Percentiles rank a stretch among this genome's conserved stretches.
phyloP scores from a whole-genome alignment of 2,113 vertebrate genomes.

The Protobothrops mucrosquamatus region DNA sequence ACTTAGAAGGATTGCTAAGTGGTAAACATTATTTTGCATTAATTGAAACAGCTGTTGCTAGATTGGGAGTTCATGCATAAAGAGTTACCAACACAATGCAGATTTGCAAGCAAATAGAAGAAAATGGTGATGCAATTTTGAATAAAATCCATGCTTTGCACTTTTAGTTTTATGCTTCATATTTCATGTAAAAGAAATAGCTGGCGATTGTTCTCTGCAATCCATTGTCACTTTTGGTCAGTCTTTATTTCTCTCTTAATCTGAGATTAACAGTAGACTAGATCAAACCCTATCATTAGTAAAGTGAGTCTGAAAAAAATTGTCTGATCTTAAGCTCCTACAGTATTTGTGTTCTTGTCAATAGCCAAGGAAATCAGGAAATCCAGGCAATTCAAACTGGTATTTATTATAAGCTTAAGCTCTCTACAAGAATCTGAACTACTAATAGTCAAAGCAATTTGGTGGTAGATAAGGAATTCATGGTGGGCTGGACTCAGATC shows the following conservation, averaged over 20 bases:
- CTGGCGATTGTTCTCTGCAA: constrained; percentile 12
- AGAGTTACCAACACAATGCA: constrained; percentile 58
- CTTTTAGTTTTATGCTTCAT: background rate
- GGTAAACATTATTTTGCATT: constrained; percentile 36
- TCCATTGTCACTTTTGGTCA: background rate
- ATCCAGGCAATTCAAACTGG: background rate
- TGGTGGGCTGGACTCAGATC: background rate
- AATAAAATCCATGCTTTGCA: background rate
- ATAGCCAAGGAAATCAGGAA: background rate
- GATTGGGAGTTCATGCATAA: constrained; percentile 14
- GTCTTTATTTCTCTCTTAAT: background rate
- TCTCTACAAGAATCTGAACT: background rate
- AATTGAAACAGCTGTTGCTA: background rate
- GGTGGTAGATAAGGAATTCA: background rate
- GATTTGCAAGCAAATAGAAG: background rate
- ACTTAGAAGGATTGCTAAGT: background rate
- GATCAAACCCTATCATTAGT: background rate
- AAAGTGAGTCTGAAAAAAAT: background rate
- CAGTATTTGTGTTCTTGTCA: background rate
- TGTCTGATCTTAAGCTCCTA: background rate
- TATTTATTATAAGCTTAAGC: background rate
- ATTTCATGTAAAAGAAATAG: background rate
- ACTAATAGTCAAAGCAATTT: background rate
- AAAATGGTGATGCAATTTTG: background rate
- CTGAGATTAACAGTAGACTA: background rate